Base-by-base conservation (phyloP, 2,797 vertebrate species). In the Enteromius mattozi region DNA sequence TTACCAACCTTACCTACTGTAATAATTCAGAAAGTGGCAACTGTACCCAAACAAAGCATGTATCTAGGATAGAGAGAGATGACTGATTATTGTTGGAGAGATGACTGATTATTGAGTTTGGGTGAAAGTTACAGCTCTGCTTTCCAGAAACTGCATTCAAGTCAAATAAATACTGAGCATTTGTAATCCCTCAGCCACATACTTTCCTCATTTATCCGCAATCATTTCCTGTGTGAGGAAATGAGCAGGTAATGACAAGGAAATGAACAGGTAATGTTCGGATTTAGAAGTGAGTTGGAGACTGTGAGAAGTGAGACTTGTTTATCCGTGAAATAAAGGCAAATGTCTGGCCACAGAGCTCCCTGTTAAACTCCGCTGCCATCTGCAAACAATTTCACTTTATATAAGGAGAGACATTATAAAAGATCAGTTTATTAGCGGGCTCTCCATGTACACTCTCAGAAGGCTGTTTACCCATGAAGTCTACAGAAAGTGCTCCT, bases 121-220 rank as follows among this genome's bases (percentile, higher is more conserved):
- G 69, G 54, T 72, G 40, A 13, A 47, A 61, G 37, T 56, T 59
- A 49, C 3, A 2, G 16, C 49, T 76, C 49, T 70, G 47, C 21
- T 63, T 78, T 76, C 47, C n/a, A 70, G 7, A 65, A 45, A 40
- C 37, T 65, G 42, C 56, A 75, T 87, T 86, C 86, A 83, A 59
- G 85, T 88, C 85, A 87, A 78, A 80, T 87, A 83, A 85, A 84
- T 66, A 83, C 24, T 79, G 81, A 69, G 40, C 56, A 81, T 86
- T 85, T 61, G 49, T 66, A 82, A 86, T 88, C 37, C 13, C 65
- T 74, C 24, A 30, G 33, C 35, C 24, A 1, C 63, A 45, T 35
- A 69, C n/a, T 59, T 69, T 78, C 47, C 37, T 77, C 40, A 79
- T 78, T 72, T 42, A 70, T 71, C 19, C 51, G 1, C 17, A 74